These are phyloP conservation scores for Dorcus hopei DNA, from an alignment of 2,888 invertebrate species.

Conservation along the genomic window DNA sequence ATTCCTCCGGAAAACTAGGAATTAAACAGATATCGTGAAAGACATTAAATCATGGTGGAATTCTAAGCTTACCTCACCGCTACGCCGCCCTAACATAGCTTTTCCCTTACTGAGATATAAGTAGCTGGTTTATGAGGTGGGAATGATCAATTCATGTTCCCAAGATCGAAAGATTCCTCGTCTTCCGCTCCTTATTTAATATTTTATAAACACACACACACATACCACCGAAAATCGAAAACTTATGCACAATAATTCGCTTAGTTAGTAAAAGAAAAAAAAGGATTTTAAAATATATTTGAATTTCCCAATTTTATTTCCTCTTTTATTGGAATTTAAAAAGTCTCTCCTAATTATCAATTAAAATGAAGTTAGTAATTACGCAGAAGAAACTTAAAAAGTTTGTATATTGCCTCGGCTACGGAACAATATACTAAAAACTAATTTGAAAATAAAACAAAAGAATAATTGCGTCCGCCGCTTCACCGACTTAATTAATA, in stretches of 20 bases:
- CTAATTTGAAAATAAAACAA: no score
- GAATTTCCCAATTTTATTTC: not conserved
- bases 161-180: conserved; percentile 19
- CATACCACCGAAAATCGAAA: no score
- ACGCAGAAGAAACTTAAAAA: not conserved
- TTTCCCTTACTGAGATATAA: conserved; percentile 14
- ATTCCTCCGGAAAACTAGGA: conserved; percentile 37
- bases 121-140: conserved; percentile 28
- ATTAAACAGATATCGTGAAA: conserved; percentile 37
- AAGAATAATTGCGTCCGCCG: no score
- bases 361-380: not conserved
- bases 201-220: no score
- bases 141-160: conserved; percentile 29
- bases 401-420: not conserved
- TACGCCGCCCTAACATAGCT: conserved; percentile 8
- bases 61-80: conserved; percentile 25
- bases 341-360: not conserved
- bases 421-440: no score
- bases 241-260: no score
- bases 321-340: not conserved
- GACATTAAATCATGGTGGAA: conserved; percentile 37
- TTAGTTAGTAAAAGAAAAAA: no score
- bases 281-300: no score
- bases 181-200: no score
- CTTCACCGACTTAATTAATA: no score